Conservation (phyloP, 2,797 vertebrate species). For the Xenentodon cancila region DNA sequence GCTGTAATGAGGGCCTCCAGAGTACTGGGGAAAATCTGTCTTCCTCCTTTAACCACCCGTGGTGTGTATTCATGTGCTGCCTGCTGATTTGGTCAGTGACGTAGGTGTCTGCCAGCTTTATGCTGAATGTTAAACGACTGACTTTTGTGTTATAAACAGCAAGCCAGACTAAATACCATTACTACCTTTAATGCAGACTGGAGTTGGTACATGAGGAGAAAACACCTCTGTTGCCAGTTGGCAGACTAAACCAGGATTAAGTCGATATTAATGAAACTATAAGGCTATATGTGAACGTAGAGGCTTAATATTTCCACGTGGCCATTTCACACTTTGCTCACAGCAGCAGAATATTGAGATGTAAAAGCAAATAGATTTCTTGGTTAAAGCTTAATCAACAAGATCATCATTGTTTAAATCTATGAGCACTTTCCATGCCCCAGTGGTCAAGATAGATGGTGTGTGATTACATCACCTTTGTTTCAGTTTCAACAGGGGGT, state of each 20-base stretch:
- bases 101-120: slow-evolving; percentile 27
- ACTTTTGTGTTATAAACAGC: slow-evolving; percentile 20
- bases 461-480: too few relatives aligned
- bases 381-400: too few relatives aligned
- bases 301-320: too few relatives aligned
- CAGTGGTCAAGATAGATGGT: neutral
- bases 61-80: slow-evolving; percentile 47
- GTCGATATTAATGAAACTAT: too few relatives aligned
- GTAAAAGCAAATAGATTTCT: too few relatives aligned
- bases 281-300: too few relatives aligned
- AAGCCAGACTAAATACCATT: neutral
- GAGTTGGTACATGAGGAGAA: neutral
- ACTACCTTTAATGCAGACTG: neutral
- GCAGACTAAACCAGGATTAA: neutral
- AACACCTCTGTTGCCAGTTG: neutral
- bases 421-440: neutral
- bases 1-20: slow-evolving; percentile 71
- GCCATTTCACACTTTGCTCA: too few relatives aligned
- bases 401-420: too few relatives aligned
- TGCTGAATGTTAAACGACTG: slow-evolving; percentile 38
- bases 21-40: slow-evolving; percentile 42
- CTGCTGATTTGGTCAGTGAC: slow-evolving; percentile 54
- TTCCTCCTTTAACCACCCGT: slow-evolving; percentile 42
- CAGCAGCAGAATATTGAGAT: too few relatives aligned
- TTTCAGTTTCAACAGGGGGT: too few relatives aligned